Base-by-base conservation (phyloP, 2,113 vertebrate species). In the Psilopsiagon aymara region DNA sequence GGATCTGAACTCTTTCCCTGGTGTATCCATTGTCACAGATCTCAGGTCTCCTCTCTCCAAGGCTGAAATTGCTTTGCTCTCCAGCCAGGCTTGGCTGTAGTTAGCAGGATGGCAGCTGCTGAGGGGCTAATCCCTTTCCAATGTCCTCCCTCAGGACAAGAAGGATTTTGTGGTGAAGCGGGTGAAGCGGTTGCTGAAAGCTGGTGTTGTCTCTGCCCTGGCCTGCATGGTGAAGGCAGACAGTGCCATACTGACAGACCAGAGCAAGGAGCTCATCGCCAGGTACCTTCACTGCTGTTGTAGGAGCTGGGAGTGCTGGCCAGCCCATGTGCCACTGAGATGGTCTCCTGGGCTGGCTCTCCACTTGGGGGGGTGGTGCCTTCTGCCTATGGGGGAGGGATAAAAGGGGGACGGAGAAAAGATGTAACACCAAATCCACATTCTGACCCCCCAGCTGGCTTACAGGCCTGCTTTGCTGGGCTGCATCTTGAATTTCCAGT, bases 211-310 rank as follows among this genome's bases (percentile, higher is more conserved):
- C 43, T 99, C 99, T 4, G 98, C 99, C 9, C 97, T 99, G 73
- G 94, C 98, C 60, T 99, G 99, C 95, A 99, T 99, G 99, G 98
- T 99, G 82, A 99, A 99, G 94, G 99, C 98, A 0, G 99, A 99
- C 96, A 99, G 86, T 51, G 98, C 98, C 62, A 98, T 99, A 49
- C 97, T 99, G 92, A 99, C 99, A 0, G 98, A 99, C 95, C 99
- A 99, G 97, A 99, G 98, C 92, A 99, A 99, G 92, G 99, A 99
- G 92, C 97, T 99, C 97, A 96, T 99, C 10, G 96, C 99, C 94
- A 99, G 99, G 99, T 99, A 69, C 82, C 49, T 43, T 47, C 39
- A 13, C 3, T 7, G 31, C 57, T 76, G n/a, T 23, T 0, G 0
- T 79, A 52, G 57, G 75, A 82, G 68, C 77, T 5, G 13, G 74